A percentile compares a stretch with the other conserved stretches of the same genome.
Evolutionary conservation across 1,140 invertebrate species (phyloP).

Genomic region (Vanessa atalanta): DNA sequence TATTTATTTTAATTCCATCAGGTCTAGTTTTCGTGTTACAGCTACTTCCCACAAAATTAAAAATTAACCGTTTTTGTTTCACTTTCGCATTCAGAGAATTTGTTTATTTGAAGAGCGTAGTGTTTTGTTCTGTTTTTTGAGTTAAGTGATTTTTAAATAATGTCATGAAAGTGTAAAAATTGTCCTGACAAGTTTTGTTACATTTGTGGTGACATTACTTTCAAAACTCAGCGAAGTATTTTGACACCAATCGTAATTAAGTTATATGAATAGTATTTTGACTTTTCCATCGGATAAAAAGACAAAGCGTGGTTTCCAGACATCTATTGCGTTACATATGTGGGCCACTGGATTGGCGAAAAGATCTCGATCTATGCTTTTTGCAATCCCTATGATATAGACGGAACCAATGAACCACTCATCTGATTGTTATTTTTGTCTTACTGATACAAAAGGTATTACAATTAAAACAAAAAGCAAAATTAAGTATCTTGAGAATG

Average conservation of each 20-base stretch:
- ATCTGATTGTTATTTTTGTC: constrained; percentile 23
- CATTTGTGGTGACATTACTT: constrained; percentile 27
- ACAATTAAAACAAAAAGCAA: constrained; percentile 77
- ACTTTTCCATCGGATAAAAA: neutral
- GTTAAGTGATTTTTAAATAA: constrained; percentile 5
- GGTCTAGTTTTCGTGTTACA: neutral
- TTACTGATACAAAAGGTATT: constrained; percentile 22
- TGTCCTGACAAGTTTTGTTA: constrained; percentile 19
- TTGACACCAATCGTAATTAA: constrained; percentile 19
- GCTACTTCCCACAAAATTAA: neutral
- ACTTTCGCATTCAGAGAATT: neutral
- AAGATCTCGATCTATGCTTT: constrained; percentile 25
- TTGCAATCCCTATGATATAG: constrained; percentile 26
- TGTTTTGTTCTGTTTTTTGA: neutral
- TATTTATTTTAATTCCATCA: too few relatives aligned
- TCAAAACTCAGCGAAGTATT: constrained; percentile 16
- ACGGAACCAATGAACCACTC: constrained; percentile 23
- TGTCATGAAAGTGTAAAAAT: constrained; percentile 28
- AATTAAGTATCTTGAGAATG: neutral
- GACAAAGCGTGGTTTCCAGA: neutral
- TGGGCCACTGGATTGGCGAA: constrained; percentile 13
- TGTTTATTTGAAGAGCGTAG: neutral
- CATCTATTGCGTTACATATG: neutral
- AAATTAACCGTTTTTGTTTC: neutral
- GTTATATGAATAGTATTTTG: constrained; percentile 10